phyloP scores from a whole-genome alignment of 2,113 vertebrate genomes.

The Acinonyx jubatus region DNA sequence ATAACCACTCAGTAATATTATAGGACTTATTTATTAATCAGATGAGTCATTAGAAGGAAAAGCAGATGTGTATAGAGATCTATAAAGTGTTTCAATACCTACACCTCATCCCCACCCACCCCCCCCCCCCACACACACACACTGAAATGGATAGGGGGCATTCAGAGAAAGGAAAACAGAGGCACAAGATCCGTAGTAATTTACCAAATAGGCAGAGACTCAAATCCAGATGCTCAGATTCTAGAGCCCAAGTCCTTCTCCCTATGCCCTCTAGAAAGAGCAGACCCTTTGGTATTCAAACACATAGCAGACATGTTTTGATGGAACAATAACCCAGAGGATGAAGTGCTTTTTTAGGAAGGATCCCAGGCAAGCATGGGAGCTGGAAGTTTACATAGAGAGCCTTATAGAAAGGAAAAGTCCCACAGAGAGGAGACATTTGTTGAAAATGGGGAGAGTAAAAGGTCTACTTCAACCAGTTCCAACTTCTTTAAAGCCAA shows the following conservation, averaged over 20 bases:
- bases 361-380: not conserved
- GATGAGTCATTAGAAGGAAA: not conserved
- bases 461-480: not conserved
- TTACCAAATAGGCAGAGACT: not conserved
- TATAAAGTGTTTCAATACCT: not conserved
- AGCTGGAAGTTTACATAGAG: not conserved
- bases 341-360: not conserved
- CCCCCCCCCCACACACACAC: not conserved
- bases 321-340: not conserved
- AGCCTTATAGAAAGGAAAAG: not conserved
- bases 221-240: not conserved
- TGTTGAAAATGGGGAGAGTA: not conserved
- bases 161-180: not conserved
- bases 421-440: not conserved
- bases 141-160: no score
- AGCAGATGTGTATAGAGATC: not conserved
- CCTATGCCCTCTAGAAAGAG: not conserved
- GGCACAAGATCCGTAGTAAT: not conserved
- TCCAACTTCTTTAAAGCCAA: not conserved
- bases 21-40: not conserved
- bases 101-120: not conserved
- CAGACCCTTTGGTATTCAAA: not conserved
- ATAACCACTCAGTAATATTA: not conserved
- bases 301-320: not conserved
- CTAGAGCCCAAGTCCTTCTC: not conserved